Percentiles rank a stretch among this genome's conserved stretches.
These are phyloP conservation scores for Podiceps cristatus DNA, from an alignment of 2,113 vertebrate genomes.

Conservation along the genomic window DNA sequence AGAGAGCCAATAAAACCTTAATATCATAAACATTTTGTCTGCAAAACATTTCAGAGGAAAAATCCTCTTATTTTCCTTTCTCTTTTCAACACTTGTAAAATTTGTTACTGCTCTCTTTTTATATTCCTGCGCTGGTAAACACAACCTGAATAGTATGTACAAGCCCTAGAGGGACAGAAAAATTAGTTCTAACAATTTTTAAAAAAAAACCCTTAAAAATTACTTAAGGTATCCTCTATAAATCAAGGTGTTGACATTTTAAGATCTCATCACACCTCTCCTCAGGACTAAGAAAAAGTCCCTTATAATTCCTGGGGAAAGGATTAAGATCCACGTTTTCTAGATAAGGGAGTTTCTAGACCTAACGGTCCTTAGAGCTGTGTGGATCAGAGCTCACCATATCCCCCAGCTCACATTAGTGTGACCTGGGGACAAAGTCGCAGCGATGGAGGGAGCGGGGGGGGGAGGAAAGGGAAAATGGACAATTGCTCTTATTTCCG, in stretches of 20 bases:
- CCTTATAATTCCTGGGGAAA: not conserved
- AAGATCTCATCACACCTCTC: not conserved
- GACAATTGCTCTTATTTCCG: not conserved
- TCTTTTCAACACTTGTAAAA: not conserved
- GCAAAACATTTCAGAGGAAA: not conserved
- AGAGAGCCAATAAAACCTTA: not conserved
- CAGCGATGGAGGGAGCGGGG: not conserved
- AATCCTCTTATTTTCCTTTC: not conserved
- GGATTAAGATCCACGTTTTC: not conserved
- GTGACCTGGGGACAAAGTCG: not conserved
- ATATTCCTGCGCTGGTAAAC: not conserved
- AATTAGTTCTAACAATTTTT: not conserved
- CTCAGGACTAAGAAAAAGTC: not conserved
- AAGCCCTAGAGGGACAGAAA: not conserved
- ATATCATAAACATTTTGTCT: not conserved
- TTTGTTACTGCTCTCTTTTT: not conserved
- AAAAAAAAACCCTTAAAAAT: not conserved
- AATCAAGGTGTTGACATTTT: not conserved
- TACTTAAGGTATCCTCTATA: not conserved
- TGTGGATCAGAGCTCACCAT: not conserved
- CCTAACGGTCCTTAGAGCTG: not conserved
- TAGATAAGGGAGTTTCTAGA: not conserved
- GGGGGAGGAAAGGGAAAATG: not conserved
- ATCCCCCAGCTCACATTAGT: not conserved
- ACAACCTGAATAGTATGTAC: not conserved